Base-by-base conservation (phyloP, 2,797 vertebrate species). In the Periparus ater region DNA sequence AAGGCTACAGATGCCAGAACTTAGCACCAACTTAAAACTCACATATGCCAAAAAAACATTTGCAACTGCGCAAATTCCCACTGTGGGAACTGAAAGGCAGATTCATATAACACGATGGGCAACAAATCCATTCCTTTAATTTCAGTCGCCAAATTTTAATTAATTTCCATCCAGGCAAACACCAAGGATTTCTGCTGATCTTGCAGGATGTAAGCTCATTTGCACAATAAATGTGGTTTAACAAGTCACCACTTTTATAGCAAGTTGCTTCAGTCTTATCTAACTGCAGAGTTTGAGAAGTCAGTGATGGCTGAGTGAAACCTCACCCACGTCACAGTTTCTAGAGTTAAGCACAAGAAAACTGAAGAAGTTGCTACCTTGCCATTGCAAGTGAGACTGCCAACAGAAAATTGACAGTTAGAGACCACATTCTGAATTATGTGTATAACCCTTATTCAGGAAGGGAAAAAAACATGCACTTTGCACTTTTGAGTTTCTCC, bases 231-330 rank as follows among this genome's bases (percentile, higher is more conserved):
- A 95, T 70, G 88, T 2, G 45, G 94, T 93, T 96, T 94, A 96
- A 94, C 91, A 95, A 96, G 94, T 93, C 97, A 92, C 82, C 94
- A 91, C 94, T 95, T 84, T 97, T 82, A 95, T 67, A 96, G 93
- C 85, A 75, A 94, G 91, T 94, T 97, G 91, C 74, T 85, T 90
- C 73, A 89, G 87, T 70, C 95, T 94, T 87, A 94, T 95, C 93
- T 79, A 88, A 48, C 79, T 88, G 75, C 44, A n/a, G 62, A 66
- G 91, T 94, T 94, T 91, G 94, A 96, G 70, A 94, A 94, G 94
- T 60, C 81, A 89, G 93, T 84, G 95, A 95, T 38, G 88, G 94
- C 77, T 92, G 93, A 91, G 85, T 95, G 92, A 97, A 96, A 96
- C 94, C 92, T 72, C 91, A 93, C 94, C 95, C 95, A 96, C 78